Evolutionary conservation across 1,140 invertebrate species (phyloP).

Genomic region (Coptotermes formosanus): DNA sequence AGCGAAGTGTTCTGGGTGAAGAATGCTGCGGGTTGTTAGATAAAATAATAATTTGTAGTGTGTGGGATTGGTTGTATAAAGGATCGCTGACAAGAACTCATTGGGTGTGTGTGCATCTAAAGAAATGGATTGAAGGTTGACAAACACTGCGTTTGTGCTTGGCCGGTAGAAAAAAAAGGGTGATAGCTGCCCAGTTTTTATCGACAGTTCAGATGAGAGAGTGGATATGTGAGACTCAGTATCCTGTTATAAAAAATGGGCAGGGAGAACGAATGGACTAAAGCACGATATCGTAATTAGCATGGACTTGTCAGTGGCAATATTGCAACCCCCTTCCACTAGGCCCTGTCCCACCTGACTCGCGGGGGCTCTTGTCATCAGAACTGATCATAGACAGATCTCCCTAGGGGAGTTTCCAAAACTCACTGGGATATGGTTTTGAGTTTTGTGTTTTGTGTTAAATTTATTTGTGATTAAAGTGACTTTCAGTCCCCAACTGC

Average conservation of each 20-base stretch:
- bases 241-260: background rate
- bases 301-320: background rate
- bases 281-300: background rate
- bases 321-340: background rate
- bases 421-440: background rate
- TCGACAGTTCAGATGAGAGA: background rate
- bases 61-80: background rate
- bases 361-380: background rate
- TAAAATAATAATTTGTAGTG: background rate
- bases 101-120: background rate
- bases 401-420: background rate
- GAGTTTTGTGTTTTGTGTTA: background rate
- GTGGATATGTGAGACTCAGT: background rate
- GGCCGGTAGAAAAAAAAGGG: background rate
- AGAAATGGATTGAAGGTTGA: background rate
- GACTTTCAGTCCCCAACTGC: background rate
- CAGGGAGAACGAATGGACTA: background rate
- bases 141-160: background rate
- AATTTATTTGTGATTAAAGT: background rate
- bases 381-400: background rate
- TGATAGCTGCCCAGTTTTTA: background rate
- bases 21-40: too few relatives aligned
- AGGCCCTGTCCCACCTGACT: background rate
- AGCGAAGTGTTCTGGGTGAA: too few relatives aligned
- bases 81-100: background rate